Conservation (phyloP, 2,113 vertebrate species). For the Vombatus ursinus region DNA sequence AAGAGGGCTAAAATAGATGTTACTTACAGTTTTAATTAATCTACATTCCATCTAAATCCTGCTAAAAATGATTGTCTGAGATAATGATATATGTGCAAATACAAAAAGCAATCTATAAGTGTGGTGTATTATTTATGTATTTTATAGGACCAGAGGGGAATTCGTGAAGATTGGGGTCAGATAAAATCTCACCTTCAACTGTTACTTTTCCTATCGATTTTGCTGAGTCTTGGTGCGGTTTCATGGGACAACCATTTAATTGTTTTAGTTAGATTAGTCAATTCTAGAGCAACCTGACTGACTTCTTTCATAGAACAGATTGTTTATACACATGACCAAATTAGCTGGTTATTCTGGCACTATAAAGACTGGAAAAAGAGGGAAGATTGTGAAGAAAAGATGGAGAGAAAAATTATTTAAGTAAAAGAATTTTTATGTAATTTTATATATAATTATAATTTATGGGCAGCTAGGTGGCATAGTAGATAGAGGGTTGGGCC, state of each 20-base stretch:
- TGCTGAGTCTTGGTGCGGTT: not conserved
- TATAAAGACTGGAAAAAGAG: not conserved
- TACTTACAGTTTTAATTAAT: not conserved
- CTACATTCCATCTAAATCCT: not conserved
- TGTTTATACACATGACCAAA: not conserved
- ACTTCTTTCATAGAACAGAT: not conserved
- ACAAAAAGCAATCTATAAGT: not conserved
- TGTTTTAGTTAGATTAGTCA: not conserved
- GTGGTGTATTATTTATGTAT: not conserved
- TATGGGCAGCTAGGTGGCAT: not conserved
- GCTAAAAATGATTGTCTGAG: conserved; percentile 1
- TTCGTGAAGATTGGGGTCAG: not conserved
- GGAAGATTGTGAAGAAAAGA: not conserved
- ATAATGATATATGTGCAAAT: not conserved
- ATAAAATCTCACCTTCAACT: not conserved
- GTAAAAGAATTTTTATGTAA: not conserved
- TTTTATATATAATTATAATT: not conserved
- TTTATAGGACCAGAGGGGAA: not conserved
- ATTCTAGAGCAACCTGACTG: not conserved
- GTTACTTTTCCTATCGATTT: not conserved
- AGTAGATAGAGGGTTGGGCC: not conserved
- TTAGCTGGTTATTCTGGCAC: not conserved
- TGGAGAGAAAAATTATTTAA: not conserved
- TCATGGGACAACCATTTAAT: not conserved
- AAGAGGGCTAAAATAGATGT: not conserved